Evolutionary conservation across 2,797 vertebrate species (phyloP).

Genomic region (Rhincodon typus): DNA sequence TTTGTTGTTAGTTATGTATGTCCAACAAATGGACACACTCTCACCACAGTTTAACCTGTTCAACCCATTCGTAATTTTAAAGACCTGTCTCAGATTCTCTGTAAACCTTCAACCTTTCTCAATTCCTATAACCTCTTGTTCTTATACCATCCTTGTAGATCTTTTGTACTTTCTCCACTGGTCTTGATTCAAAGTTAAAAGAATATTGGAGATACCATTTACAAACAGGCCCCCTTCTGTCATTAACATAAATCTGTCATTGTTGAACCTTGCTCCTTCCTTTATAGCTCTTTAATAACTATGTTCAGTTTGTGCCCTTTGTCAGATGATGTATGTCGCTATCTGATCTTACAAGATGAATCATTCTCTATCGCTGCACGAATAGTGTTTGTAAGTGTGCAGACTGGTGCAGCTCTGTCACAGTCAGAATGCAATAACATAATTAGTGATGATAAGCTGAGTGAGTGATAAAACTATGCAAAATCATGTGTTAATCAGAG

Average conservation of each 20-base stretch:
- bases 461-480: background rate
- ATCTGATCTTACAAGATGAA: background rate
- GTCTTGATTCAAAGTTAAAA: background rate
- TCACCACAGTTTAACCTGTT: too few relatives aligned
- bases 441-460: background rate
- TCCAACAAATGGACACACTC: too few relatives aligned
- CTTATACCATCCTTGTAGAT: too few relatives aligned
- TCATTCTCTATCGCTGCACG: background rate
- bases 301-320: background rate
- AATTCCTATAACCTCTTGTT: too few relatives aligned
- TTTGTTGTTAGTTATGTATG: too few relatives aligned
- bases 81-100: too few relatives aligned
- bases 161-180: too few relatives aligned
- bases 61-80: too few relatives aligned
- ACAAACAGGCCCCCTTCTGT: background rate
- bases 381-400: background rate
- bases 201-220: background rate
- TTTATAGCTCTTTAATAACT: background rate
- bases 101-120: too few relatives aligned
- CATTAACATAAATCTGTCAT: background rate
- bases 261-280: background rate
- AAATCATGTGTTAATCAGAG: background rate
- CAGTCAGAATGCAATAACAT: background rate
- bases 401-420: background rate
- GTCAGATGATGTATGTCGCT: background rate